These are phyloP conservation scores for Drosophila orena DNA, from an alignment of 1,140 invertebrate species.

Conservation along the genomic window DNA sequence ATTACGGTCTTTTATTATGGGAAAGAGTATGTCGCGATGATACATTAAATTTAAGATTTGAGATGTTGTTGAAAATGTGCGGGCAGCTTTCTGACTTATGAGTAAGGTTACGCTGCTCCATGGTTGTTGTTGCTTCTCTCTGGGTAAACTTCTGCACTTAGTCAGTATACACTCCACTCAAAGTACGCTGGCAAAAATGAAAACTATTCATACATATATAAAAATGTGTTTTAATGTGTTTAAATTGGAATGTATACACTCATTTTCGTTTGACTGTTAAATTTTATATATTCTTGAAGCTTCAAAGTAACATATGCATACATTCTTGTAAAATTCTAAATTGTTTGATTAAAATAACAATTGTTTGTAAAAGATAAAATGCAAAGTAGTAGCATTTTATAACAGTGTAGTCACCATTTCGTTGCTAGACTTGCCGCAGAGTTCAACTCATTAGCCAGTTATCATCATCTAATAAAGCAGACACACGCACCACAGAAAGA, in stretches of 20 bases:
- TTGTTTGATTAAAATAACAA: neutral
- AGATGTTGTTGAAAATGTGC: constrained; percentile 77
- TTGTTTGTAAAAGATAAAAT: neutral
- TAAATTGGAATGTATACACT: no score
- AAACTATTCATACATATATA: no score
- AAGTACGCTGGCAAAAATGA: neutral
- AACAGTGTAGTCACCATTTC: constrained; percentile 44
- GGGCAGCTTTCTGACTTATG: constrained; percentile 52
- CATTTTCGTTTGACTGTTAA: no score
- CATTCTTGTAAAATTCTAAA: no score
- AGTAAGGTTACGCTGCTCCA: constrained; percentile 29
- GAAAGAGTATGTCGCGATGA: constrained; percentile 14
- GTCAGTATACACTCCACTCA: constrained; percentile 31
- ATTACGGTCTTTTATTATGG: constrained; percentile 2
- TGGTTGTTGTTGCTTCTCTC: constrained; percentile 35
- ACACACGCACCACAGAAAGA: constrained; percentile 50
- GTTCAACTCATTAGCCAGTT: constrained; percentile 81
- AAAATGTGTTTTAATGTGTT: no score
- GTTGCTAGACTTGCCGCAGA: constrained; percentile 59
- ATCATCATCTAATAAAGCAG: constrained; percentile 81
- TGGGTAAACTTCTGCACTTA: constrained; percentile 59
- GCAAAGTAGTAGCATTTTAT: neutral
- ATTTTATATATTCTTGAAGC: no score
- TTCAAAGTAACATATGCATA: no score
- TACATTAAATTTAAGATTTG: constrained; percentile 63